These are phyloP conservation scores for Exocentrus adspersus DNA, from an alignment of 2,888 invertebrate genomes.

Conservation along the genomic window DNA sequence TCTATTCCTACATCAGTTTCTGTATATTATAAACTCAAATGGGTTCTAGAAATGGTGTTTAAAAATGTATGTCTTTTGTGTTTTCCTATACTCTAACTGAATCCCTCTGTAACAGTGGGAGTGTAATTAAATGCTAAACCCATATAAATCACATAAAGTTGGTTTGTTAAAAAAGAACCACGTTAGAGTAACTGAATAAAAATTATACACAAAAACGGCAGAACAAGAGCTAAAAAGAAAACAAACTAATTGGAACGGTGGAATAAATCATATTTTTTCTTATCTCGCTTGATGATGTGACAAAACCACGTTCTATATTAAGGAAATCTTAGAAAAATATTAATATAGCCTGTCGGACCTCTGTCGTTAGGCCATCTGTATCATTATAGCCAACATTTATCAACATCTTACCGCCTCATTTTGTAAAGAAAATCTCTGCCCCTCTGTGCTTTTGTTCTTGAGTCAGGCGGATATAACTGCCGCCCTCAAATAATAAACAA, in stretches of 20 bases:
- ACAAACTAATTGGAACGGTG: slow-evolving; percentile 21
- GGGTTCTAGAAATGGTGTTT: too few species aligned
- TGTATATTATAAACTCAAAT: too few species aligned
- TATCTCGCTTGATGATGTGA: slow-evolving; percentile 26
- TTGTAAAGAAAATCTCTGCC: slow-evolving; percentile 26
- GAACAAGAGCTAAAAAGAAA: background rate
- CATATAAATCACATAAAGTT: too few species aligned
- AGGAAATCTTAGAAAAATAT: slow-evolving; percentile 36
- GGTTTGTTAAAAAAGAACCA: background rate
- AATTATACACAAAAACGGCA: background rate
- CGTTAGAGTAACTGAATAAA: background rate
- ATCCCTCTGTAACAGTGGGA: too few species aligned
- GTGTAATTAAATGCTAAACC: too few species aligned
- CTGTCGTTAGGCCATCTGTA: slow-evolving; percentile 37
- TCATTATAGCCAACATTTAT: slow-evolving; percentile 38
- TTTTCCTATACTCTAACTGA: too few species aligned
- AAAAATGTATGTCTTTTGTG: too few species aligned
- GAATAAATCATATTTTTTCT: slow-evolving; percentile 28
- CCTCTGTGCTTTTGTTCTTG: slow-evolving; percentile 1
- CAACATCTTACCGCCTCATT: slow-evolving; percentile 29
- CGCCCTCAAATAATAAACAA: slow-evolving; percentile 6
- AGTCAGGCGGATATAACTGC: background rate
- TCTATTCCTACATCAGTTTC: too few species aligned
- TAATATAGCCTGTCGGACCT: slow-evolving; percentile 35
- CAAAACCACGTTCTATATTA: slow-evolving; percentile 31